These are phyloP conservation scores for Myotis brandtii DNA, from an alignment of 2,113 vertebrate species.

Conservation along the genomic window DNA sequence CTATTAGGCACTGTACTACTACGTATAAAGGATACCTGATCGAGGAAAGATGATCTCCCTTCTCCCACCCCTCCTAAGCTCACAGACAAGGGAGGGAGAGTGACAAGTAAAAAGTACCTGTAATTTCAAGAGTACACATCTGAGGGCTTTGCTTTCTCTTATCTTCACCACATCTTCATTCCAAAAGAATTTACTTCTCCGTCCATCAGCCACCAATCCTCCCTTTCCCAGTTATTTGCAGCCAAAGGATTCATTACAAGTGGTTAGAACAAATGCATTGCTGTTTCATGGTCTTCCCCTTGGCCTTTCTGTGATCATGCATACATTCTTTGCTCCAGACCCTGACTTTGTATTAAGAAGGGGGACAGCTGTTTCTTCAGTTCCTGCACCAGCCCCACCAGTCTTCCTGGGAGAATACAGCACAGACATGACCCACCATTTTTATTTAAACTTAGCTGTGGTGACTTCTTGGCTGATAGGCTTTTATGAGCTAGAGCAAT, in stretches of 20 bases:
- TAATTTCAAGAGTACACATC: not conserved
- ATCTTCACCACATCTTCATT: not conserved
- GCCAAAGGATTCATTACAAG: not conserved
- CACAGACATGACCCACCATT: not conserved
- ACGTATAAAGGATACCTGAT: not conserved
- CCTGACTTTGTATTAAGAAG: not conserved
- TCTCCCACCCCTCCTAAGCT: not conserved
- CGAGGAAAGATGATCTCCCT: not conserved
- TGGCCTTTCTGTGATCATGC: not conserved
- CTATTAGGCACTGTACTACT: not conserved
- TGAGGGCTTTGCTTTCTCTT: not conserved
- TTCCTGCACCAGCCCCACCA: not conserved
- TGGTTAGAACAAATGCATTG: not conserved
- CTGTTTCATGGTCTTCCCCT: not conserved
- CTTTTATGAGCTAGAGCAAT: not conserved
- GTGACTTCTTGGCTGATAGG: not conserved
- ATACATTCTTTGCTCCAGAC: not conserved
- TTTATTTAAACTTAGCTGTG: not conserved
- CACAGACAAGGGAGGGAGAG: not conserved
- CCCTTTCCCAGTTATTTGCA: not conserved
- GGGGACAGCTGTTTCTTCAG: fast-evolving
- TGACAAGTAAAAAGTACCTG: not conserved
- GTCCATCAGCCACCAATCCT: not conserved
- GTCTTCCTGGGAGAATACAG: not conserved
- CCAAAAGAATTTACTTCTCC: not conserved